These are phyloP conservation scores for Morone saxatilis DNA, from an alignment of 2,113 vertebrate genomes.

Conservation along the genomic window DNA sequence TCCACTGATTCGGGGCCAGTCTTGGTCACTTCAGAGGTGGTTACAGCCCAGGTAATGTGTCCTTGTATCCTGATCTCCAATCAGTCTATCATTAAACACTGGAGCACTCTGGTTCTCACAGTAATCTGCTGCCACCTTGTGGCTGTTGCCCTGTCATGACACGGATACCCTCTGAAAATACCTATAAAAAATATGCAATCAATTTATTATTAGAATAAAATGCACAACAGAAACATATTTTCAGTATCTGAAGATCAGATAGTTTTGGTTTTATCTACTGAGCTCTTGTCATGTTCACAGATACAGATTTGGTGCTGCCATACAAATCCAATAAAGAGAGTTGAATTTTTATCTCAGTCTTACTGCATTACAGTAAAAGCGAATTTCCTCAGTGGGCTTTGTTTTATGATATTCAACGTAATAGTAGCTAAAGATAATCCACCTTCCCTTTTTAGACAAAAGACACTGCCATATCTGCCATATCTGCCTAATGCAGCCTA, in stretches of 20 bases:
- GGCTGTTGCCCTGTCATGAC: slow-evolving; percentile 20
- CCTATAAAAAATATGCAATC: not conserved
- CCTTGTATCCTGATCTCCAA: not conserved
- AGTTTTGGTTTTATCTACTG: not conserved
- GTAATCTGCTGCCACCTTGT: slow-evolving; percentile 69
- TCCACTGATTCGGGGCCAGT: slow-evolving; percentile 4
- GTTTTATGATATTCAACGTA: not conserved
- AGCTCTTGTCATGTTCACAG: too few species aligned
- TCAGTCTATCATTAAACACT: not conserved
- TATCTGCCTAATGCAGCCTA: not conserved
- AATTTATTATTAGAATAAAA: not conserved
- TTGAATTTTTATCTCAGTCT: not conserved
- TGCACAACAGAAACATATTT: not conserved
- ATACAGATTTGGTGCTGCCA: not conserved
- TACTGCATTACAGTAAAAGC: not conserved
- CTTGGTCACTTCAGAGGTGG: too few species aligned
- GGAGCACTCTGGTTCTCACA: not conserved
- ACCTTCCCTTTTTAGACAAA: not conserved
- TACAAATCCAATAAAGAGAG: not conserved
- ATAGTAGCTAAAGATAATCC: not conserved
- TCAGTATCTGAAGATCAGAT: too few species aligned
- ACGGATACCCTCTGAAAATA: not conserved
- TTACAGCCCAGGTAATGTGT: not conserved
- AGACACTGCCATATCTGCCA: not conserved
- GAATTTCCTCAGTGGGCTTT: not conserved